These are phyloP conservation scores for Fundulus diaphanus DNA, from an alignment of 2,797 vertebrate genomes.

Conservation along the genomic window DNA sequence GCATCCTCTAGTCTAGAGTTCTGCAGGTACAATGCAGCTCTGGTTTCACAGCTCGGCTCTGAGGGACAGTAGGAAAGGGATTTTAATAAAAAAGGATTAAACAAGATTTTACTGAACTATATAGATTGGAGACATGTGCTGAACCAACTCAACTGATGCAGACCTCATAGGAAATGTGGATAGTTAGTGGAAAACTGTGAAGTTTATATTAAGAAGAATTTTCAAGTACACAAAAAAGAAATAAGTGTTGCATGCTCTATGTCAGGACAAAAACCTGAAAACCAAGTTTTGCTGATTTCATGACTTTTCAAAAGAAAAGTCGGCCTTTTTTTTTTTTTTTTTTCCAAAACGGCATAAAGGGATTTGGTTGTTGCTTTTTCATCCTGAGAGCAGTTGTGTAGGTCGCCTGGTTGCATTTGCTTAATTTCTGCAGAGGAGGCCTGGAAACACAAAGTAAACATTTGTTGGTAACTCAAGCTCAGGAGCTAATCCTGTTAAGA, in stretches of 20 bases:
- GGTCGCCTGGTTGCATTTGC: background rate
- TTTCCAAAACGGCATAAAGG: background rate
- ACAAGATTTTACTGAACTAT: background rate
- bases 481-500: background rate
- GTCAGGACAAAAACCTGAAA: background rate
- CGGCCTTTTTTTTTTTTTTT: background rate
- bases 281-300: background rate
- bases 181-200: background rate
- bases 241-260: background rate
- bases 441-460: slow-evolving; percentile 5
- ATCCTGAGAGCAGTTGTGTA: background rate
- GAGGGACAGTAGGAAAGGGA: background rate
- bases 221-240: too few species aligned
- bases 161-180: background rate
- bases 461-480: background rate
- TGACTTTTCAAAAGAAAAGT: background rate
- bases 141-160: background rate
- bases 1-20: background rate
- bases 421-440: slow-evolving; percentile 5
- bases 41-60: background rate
- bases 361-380: background rate
- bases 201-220: background rate
- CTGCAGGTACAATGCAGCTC: background rate
- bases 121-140: background rate
- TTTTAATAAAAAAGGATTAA: background rate